Percentiles rank a stretch among this genome's conserved stretches.
These are phyloP conservation scores for Neopipo cinnamomea DNA, from an alignment of 2,113 vertebrate genomes.

Conservation along the genomic window DNA sequence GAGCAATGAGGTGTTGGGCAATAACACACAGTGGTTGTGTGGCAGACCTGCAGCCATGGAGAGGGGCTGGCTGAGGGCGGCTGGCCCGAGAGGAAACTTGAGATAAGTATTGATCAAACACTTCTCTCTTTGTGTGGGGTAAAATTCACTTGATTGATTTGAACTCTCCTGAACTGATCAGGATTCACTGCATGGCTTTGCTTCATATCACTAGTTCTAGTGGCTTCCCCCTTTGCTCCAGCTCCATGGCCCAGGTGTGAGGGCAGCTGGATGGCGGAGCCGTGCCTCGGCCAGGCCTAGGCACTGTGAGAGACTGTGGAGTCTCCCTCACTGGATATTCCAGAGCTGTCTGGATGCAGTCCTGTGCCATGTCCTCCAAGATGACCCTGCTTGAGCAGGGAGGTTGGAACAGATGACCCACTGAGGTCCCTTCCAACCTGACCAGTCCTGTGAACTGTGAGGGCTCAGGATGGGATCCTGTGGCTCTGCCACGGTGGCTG, in stretches of 20 bases:
- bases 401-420: background rate
- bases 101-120: accelerated
- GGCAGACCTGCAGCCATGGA: background rate
- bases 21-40: background rate
- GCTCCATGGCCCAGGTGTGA: accelerated
- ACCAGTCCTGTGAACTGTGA: accelerated
- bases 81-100: accelerated
- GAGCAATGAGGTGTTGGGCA: background rate
- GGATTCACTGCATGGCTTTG: background rate
- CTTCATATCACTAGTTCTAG: accelerated
- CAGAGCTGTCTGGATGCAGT: accelerated
- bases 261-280: background rate
- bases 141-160: accelerated
- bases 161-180: accelerated
- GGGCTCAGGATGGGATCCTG: accelerated
- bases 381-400: background rate
- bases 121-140: background rate
- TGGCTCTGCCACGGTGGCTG: accelerated
- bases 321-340: background rate
- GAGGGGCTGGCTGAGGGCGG: background rate
- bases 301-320: accelerated
- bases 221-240: accelerated
- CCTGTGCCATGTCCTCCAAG: background rate
- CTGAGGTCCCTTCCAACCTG: background rate
- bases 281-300: accelerated